phyloP scores from a whole-genome alignment of 2,888 invertebrate species.

The Mechanitis messenoides region DNA sequence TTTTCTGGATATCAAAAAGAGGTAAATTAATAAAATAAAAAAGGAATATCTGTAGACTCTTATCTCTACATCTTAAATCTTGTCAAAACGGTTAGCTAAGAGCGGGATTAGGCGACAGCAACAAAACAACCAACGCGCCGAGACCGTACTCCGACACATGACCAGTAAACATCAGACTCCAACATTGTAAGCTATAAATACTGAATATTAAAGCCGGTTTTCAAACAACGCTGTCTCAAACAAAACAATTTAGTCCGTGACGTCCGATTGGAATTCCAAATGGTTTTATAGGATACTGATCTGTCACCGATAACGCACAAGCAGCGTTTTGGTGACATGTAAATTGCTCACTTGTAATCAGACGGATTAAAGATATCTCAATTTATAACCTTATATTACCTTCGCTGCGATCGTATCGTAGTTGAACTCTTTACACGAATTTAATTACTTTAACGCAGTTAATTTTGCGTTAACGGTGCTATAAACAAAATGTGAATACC shows the following conservation, averaged over 20 bases:
- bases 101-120: conserved; percentile 66
- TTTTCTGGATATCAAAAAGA: neutral
- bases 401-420: conserved; percentile 17
- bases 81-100: conserved; percentile 76
- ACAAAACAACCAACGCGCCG: conserved; percentile 60
- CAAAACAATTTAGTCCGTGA: conserved; percentile 42
- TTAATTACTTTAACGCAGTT: conserved; percentile 42
- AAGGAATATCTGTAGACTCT: conserved; percentile 38
- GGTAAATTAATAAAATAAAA: conserved; percentile 13
- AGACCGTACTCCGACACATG: conserved; percentile 20
- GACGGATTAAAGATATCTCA: conserved; percentile 48
- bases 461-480: conserved; percentile 46
- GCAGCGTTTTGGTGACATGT: conserved; percentile 68
- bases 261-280: conserved; percentile 66
- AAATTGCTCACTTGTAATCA: conserved; percentile 65
- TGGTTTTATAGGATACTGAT: conserved; percentile 68
- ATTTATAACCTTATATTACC: conserved; percentile 30
- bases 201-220: conserved; percentile 37
- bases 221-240: conserved; percentile 34
- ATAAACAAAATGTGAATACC: conserved; percentile 54
- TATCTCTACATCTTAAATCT: conserved; percentile 64
- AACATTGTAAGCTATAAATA: conserved; percentile 25
- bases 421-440: conserved; percentile 37
- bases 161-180: conserved; percentile 10
- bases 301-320: conserved; percentile 70